Evolutionary conservation across 2,797 vertebrate genomes (phyloP).

Genomic region (Ara ararauna): DNA sequence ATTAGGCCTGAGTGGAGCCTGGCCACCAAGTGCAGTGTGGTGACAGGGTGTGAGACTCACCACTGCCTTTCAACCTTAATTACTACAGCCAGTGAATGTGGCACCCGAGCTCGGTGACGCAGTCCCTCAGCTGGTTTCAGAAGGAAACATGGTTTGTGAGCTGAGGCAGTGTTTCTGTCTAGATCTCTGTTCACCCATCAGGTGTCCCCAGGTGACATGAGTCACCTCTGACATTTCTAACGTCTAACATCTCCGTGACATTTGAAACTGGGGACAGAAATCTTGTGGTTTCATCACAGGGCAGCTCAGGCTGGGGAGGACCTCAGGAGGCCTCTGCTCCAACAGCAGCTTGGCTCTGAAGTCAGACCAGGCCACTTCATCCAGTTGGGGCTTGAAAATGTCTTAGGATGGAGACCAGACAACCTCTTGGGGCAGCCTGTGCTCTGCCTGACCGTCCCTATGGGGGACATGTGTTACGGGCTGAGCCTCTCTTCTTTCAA

Average conservation of each 20-base stretch:
- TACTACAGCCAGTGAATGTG: slow-evolving; percentile 10
- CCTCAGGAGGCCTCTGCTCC: background rate
- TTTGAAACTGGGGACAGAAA: background rate
- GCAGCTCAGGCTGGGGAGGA: background rate
- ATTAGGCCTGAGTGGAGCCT: background rate
- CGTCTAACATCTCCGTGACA: background rate
- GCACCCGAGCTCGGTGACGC: background rate
- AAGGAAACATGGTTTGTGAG: background rate
- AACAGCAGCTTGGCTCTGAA: background rate
- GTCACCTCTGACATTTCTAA: background rate
- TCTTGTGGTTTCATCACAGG: background rate
- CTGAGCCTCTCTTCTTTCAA: background rate
- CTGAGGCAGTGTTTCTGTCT: background rate
- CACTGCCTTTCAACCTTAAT: background rate
- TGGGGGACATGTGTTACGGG: rapidly evolving
- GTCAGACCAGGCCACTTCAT: background rate
- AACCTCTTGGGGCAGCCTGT: background rate
- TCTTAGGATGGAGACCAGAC: background rate
- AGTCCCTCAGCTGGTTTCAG: background rate
- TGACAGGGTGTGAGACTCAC: background rate
- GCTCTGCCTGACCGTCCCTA: too few species aligned
- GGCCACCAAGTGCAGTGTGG: background rate
- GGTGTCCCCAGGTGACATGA: background rate
- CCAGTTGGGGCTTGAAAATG: background rate
- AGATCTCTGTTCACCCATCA: background rate